A percentile compares a stretch with the other conserved stretches of the same genome.
Conservation (phyloP, 2,888 invertebrate species). For the Drosophila anomalata region DNA sequence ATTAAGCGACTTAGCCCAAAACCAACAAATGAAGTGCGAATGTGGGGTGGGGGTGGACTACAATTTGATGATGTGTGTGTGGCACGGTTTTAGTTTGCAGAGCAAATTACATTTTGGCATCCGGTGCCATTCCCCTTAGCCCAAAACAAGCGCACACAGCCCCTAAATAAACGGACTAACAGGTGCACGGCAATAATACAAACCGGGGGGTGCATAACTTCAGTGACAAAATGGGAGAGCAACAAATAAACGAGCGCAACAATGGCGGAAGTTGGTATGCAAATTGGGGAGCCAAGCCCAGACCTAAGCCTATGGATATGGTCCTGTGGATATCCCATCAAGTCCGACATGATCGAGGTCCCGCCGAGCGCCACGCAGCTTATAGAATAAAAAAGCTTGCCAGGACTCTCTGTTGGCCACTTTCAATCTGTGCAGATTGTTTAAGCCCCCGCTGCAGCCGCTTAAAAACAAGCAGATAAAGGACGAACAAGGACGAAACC, state of each 20-base stretch:
- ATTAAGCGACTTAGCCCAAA: slow-evolving; percentile 41
- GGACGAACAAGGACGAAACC: slow-evolving; percentile 16
- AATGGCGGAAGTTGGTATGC: slow-evolving; percentile 72
- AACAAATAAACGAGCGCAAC: slow-evolving; percentile 46
- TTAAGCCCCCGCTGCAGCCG: slow-evolving; percentile 33
- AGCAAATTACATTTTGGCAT: slow-evolving; percentile 65
- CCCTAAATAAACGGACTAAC: slow-evolving; percentile 52
- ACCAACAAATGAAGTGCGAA: slow-evolving; percentile 48
- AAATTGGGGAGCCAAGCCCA: slow-evolving; percentile 50
- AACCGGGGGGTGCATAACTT: slow-evolving; percentile 26
- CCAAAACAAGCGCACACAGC: slow-evolving; percentile 7
- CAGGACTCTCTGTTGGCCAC: slow-evolving; percentile 27
- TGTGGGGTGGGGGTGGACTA: background rate
- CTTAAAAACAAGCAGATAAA: slow-evolving; percentile 29
- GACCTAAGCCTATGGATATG: background rate
- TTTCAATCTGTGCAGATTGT: slow-evolving; percentile 34
- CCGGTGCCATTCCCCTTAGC: background rate
- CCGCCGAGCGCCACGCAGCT: slow-evolving; percentile 8
- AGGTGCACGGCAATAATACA: slow-evolving; percentile 39
- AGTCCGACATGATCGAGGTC: slow-evolving; percentile 22
- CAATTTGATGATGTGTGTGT: slow-evolving; percentile 23
- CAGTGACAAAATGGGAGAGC: slow-evolving; percentile 24
- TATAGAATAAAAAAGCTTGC: slow-evolving; percentile 10
- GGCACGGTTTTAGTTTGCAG: slow-evolving; percentile 45
- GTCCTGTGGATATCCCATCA: slow-evolving; percentile 15